phyloP scores from a whole-genome alignment of 2,888 invertebrate species.

The Rhagonycha lutea region DNA sequence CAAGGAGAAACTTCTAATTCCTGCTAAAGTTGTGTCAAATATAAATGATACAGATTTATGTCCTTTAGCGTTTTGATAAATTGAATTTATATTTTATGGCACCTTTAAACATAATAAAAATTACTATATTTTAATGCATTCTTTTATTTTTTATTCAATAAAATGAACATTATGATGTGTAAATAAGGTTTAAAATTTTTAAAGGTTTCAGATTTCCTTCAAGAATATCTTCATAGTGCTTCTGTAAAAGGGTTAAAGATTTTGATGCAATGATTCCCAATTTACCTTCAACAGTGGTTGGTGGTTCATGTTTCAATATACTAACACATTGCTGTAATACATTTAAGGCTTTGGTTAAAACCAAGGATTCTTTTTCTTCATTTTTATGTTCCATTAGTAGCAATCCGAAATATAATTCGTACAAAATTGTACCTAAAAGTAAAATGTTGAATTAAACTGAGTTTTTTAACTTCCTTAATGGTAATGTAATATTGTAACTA shows the following conservation, averaged over 20 bases:
- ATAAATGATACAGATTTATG: conserved; percentile 55
- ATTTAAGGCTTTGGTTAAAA: conserved; percentile 66
- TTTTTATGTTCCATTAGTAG: conserved; percentile 69
- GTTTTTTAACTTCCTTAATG: no score
- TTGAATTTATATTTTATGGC: not conserved
- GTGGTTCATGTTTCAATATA: conserved; percentile 71
- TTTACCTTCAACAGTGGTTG: conserved; percentile 67
- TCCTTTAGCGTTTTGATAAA: conserved; percentile 32
- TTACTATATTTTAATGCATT: not conserved
- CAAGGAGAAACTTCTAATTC: conserved; percentile 52
- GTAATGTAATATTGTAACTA: no score
- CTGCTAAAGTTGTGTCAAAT: conserved; percentile 55
- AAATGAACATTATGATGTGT: not conserved
- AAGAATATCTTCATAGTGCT: conserved; percentile 44
- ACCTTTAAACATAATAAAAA: not conserved
- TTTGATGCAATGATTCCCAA: conserved; percentile 64
- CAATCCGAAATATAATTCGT: conserved; percentile 80
- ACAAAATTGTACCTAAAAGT: conserved; percentile 69
- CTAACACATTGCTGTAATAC: conserved; percentile 67
- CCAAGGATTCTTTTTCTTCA: conserved; percentile 63
- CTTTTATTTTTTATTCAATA: not conserved
- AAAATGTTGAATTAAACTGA: not conserved
- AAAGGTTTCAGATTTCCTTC: not conserved
- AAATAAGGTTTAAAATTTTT: not conserved
- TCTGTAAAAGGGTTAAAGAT: conserved; percentile 52